These are phyloP conservation scores for Hippopotamus amphibius DNA, from an alignment of 2,113 vertebrate genomes.

Conservation along the genomic window DNA sequence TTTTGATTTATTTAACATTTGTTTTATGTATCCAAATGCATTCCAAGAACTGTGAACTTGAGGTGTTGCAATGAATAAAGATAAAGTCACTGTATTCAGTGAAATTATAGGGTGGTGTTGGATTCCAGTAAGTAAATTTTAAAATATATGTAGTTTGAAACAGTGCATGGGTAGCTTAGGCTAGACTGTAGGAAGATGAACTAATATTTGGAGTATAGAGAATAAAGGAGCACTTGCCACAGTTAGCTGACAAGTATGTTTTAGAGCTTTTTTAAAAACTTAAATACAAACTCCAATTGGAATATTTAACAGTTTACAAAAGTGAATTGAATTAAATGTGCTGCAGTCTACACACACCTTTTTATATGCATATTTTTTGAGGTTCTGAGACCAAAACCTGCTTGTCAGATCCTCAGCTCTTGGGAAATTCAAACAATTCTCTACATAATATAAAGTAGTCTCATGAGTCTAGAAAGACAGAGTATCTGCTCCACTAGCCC, in stretches of 20 bases:
- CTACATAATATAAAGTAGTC: not conserved
- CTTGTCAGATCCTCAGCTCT: not conserved
- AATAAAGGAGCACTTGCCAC: not conserved
- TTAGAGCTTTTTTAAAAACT: not conserved
- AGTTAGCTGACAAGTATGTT: not conserved
- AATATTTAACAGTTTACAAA: not conserved
- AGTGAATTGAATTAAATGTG: not conserved
- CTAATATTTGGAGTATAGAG: not conserved
- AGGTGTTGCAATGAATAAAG: not conserved
- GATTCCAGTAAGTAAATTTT: not conserved
- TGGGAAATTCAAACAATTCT: not conserved
- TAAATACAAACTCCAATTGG: not conserved
- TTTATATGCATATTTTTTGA: not conserved
- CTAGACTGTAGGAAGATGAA: not conserved
- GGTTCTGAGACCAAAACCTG: not conserved
- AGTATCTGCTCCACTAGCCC: not conserved
- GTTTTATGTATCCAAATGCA: not conserved
- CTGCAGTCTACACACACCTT: not conserved
- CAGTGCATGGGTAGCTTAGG: not conserved
- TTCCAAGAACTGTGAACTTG: not conserved
- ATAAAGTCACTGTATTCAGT: not conserved
- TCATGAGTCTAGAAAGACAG: not conserved
- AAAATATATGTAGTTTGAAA: not conserved
- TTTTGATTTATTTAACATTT: not conserved
- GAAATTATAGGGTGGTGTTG: not conserved